Percentiles rank a stretch among this genome's conserved stretches.
Evolutionary conservation across 2,113 vertebrate genomes (phyloP).

Genomic region (Pseudonaja textilis): DNA sequence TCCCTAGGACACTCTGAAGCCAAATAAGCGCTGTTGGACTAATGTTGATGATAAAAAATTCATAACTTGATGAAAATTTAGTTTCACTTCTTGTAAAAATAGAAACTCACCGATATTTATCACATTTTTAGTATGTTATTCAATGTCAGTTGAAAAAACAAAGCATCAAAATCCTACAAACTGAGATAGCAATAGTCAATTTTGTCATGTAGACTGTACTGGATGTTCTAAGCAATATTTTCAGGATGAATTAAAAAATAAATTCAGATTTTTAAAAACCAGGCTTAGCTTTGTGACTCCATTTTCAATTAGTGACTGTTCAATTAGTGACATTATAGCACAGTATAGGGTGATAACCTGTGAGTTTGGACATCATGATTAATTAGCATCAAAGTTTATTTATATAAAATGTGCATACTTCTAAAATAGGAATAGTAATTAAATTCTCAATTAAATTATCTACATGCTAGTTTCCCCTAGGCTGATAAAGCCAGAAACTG

Average conservation of each 20-base stretch:
- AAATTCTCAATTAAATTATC: not conserved
- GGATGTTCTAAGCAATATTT: not conserved
- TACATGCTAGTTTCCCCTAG: not conserved
- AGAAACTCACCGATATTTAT: conserved; percentile 34
- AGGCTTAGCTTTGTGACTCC: not conserved
- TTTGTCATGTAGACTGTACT: not conserved
- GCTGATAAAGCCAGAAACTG: not conserved
- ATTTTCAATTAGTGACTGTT: not conserved
- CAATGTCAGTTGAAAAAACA: not conserved
- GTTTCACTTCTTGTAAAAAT: conserved; percentile 44
- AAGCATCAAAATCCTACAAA: not conserved
- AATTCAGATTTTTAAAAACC: not conserved
- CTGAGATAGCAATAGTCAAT: not conserved
- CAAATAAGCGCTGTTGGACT: conserved; percentile 51
- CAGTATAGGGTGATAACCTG: not conserved
- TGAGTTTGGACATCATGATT: not conserved
- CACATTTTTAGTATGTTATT: not conserved
- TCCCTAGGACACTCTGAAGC: conserved; percentile 29
- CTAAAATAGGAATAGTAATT: not conserved
- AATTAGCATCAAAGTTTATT: not conserved
- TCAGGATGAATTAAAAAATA: not conserved
- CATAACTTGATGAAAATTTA: conserved; percentile 47
- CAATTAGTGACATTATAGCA: not conserved
- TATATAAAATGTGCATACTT: not conserved
- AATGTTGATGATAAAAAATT: conserved; percentile 65